Evolutionary conservation across 2,113 vertebrate genomes (phyloP), one percentile per base, ranked within the genome.

Genomic region (Marcusenius ussheri): DNA sequence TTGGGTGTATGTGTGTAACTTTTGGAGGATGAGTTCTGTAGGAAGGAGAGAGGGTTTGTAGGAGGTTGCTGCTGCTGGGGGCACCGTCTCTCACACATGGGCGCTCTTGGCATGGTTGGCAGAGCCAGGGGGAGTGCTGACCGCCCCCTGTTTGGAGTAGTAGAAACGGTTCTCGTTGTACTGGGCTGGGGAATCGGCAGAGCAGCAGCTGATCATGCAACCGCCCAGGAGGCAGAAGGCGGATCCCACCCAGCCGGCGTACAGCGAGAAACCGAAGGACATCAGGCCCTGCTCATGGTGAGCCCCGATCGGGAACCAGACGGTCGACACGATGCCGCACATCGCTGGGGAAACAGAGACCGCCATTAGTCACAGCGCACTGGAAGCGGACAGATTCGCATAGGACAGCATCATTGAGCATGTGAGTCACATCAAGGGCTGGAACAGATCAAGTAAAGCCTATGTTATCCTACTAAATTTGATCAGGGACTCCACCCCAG

Each of bases 181-280:
- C 0, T 97, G 89, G 92, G 95, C 96, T 6, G 94, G 83, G 24
- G 97, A 96, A 0, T 98, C 97, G 0, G 96, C 96, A 0, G 97
- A 93, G 92, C 98, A 99, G 95, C 98, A 99, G 90, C 96, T 92
- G 24, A 98, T 95, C 89, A 99, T 94, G 1, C 93, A 95, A 51
- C 97, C 98, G 0, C 98, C 97, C 27, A 99, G 95, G 58, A 99
- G 95, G 94, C 94, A 97, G 91, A 98, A 95, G 89, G 97, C 94
- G 0, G 97, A 96, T 11, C 98, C 98, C 0, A 98, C 96, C 98
- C 98, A 99, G 91, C 98, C 98, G 0, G 96, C 95, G 90, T 98
- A 99, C 62, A 99, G 96, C 9, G 98, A 99, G 95, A 98, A 99
- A 91, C 98, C 98, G 0, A 99, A 99, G 17, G 97, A 97, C 96